phyloP scores from a whole-genome alignment of 2,888 invertebrate genomes.

The Aphodius granarius region DNA sequence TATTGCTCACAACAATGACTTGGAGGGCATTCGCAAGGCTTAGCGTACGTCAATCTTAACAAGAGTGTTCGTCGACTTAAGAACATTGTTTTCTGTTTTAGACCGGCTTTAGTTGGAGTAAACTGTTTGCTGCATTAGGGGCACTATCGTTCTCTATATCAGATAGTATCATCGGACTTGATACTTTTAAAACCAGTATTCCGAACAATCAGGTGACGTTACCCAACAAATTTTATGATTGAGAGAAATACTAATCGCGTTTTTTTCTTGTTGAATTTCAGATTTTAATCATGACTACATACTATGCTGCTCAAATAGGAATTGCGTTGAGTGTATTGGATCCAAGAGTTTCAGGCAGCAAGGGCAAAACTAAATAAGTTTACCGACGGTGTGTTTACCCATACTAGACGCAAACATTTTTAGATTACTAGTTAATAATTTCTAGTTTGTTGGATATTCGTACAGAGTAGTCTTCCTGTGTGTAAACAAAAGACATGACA shows the following conservation, averaged over 20 bases:
- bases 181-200: conserved; percentile 70
- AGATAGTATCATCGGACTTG: conserved; percentile 77
- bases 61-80: not conserved
- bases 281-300: conserved; percentile 23
- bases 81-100: conserved; percentile 20
- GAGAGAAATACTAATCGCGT: not conserved
- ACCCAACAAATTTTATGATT: not conserved
- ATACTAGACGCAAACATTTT: not conserved
- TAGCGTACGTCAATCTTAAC: not conserved
- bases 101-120: conserved; percentile 61
- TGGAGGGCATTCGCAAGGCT: conserved; percentile 80
- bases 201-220: conserved; percentile 65
- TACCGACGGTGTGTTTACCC: not conserved
- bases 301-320: conserved; percentile 26
- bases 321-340: conserved; percentile 25
- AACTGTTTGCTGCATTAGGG: conserved; percentile 69
- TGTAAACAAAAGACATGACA: not conserved
- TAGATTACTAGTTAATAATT: not conserved
- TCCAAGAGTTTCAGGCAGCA: conserved; percentile 11
- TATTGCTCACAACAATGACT: conserved; percentile 75
- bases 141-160: conserved; percentile 78
- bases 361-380: not conserved
- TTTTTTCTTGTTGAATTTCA: conserved; percentile 7
- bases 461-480: not conserved
- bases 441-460: not conserved